Evolutionary conservation across 2,888 invertebrate species (phyloP), one percentile per base, ranked within the genome.

Genomic region (Hybos culiciformis): DNA sequence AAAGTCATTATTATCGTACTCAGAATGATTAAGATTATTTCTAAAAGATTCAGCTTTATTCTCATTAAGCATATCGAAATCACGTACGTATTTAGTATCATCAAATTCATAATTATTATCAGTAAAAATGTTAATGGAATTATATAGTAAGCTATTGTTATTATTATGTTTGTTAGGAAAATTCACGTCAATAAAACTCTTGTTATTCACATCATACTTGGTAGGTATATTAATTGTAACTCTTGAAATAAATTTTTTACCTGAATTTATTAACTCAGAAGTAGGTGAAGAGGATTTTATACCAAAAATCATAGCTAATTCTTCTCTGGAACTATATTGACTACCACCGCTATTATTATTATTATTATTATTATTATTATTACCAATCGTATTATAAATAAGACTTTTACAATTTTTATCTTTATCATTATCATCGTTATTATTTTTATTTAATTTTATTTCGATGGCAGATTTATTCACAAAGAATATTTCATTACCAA

Each of bases 321-420:
- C 77, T 56, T 77, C 77, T 39, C 75, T 74, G 11, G 77, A 77
- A 59, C 77, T 77, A 55, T 77, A 77, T 58, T 75, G 75, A 44
- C 75, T 74, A 60, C 62, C 59, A 34, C 61, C 61, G 11, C 57
- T 58, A 21, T 59, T 60, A 56, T 29, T 29, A 29, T 29, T 6
- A 12, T 29, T n/a, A 4, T 5, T 29, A 29, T 29, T 5, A 5
- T 29, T 6, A n/a, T 29, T 29, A 5, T n/a, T n/a, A 29, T 29
- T 12, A 29, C 6, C 7, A 29, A 29, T 5, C 6, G 12, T 29
- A 29, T 5, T 12, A 26, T 26, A 12, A 26, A 12, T 6, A 12
- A 3, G 9, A 12, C n/a, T 2, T 5, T 29, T n/a, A n/a, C 12
- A 5, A 29, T n/a, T 29, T n/a, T 29, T n/a, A 5, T 3, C 4